Evolutionary conservation across 2,888 invertebrate species (phyloP).

Genomic region (Cheilosia urbana): DNA sequence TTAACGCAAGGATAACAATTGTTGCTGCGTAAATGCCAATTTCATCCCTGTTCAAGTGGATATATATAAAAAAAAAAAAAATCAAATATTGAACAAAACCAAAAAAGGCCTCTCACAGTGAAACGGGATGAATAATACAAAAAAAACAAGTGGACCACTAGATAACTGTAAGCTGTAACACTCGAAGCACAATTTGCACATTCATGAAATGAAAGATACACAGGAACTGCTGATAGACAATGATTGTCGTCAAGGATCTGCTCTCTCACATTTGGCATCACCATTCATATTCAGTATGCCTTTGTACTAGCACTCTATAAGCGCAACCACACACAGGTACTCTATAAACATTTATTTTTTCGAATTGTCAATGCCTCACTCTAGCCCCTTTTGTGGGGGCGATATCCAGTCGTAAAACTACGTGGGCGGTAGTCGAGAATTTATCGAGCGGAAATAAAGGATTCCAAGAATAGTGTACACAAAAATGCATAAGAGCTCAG

Average conservation of each 20-base stretch:
- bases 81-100: slow-evolving; percentile 19
- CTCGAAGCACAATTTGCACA: slow-evolving; percentile 69
- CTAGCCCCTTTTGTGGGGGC: neutral
- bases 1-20: slow-evolving; percentile 65
- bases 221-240: slow-evolving; percentile 20
- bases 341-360: slow-evolving; percentile 14
- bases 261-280: slow-evolving; percentile 52
- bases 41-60: slow-evolving; percentile 54
- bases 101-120: slow-evolving; percentile 12
- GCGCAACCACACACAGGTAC: neutral
- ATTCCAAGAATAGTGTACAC: slow-evolving; percentile 17
- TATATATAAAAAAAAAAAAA: slow-evolving; percentile 21
- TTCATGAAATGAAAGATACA: slow-evolving; percentile 52
- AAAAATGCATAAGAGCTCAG: slow-evolving; percentile 30
- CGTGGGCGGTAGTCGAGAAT: slow-evolving; percentile 11
- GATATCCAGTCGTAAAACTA: neutral
- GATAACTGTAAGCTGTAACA: slow-evolving; percentile 42
- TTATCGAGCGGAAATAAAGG: slow-evolving; percentile 41
- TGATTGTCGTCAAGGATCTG: slow-evolving; percentile 50
- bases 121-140: slow-evolving; percentile 11
- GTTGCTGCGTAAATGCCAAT: slow-evolving; percentile 63
- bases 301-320: neutral
- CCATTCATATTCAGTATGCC: neutral
- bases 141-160: slow-evolving; percentile 1
- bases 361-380: slow-evolving; percentile 24